Conservation (phyloP, 1,140 invertebrate genomes). For the Trypoxylus dichotomus region DNA sequence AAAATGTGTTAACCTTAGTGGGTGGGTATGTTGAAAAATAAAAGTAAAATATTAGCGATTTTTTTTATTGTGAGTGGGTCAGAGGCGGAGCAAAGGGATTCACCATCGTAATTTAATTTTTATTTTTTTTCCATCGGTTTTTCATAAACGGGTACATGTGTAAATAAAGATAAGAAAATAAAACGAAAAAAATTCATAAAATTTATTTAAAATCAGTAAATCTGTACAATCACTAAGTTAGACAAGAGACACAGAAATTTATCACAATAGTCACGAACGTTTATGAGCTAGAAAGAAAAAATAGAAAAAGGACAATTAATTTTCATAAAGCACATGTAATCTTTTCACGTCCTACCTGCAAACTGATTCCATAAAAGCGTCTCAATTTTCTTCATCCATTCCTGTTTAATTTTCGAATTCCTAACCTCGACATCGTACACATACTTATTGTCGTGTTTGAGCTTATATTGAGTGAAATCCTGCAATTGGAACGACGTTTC, state of each 20-base stretch:
- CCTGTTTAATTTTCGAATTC: not conserved
- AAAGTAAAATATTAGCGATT: too few relatives aligned
- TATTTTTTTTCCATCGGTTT: too few relatives aligned
- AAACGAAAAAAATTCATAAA: not conserved
- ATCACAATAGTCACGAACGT: not conserved
- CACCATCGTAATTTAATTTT: too few relatives aligned
- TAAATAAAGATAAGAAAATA: not conserved
- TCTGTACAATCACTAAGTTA: not conserved
- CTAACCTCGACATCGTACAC: not conserved
- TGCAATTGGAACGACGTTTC: constrained; percentile 1
- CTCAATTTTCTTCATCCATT: not conserved
- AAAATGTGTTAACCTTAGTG: too few relatives aligned
- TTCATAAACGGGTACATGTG: not conserved
- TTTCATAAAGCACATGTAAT: not conserved
- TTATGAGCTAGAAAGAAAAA: not conserved
- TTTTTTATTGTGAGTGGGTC: too few relatives aligned
- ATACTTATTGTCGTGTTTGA: not conserved
- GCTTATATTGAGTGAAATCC: not conserved
- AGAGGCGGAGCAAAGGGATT: too few relatives aligned
- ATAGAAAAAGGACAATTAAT: not conserved
- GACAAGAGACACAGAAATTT: not conserved
- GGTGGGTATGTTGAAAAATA: too few relatives aligned
- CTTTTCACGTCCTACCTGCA: not conserved
- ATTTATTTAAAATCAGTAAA: constrained; percentile 5
- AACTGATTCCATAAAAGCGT: not conserved